Percentiles rank a stretch among this genome's conserved stretches.
These are phyloP conservation scores for Zapornia atra DNA, from an alignment of 2,113 vertebrate genomes.

Conservation along the genomic window DNA sequence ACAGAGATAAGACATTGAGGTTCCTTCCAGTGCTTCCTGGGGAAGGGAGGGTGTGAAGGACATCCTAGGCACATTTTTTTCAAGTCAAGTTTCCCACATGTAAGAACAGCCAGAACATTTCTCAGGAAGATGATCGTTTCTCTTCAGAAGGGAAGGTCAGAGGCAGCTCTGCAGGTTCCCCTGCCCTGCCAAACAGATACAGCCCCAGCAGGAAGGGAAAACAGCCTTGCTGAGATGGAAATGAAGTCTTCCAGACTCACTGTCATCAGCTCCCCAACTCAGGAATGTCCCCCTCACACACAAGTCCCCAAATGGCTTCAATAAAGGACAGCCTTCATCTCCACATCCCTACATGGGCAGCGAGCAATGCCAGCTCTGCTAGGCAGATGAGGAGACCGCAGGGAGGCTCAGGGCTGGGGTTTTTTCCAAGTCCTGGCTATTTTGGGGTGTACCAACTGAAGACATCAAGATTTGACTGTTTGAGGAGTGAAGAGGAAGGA, in stretches of 20 bases:
- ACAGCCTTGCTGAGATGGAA: conserved; percentile 11
- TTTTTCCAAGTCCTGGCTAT: not conserved
- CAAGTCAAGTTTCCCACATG: not conserved
- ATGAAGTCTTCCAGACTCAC: conserved; percentile 6
- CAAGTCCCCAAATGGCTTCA: not conserved
- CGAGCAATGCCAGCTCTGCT: not conserved
- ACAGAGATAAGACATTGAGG: not conserved
- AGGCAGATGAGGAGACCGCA: not conserved
- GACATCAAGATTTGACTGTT: not conserved
- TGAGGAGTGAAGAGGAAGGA: not conserved
- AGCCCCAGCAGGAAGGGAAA: not conserved
- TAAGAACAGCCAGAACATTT: not conserved
- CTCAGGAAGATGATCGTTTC: not conserved
- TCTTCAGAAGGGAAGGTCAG: not conserved
- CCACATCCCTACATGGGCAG: not conserved
- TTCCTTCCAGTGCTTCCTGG: not conserved
- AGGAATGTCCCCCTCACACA: conserved; percentile 12
- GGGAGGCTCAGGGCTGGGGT: not conserved
- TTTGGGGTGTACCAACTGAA: not conserved
- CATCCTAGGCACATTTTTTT: not conserved
- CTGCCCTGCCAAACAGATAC: not conserved
- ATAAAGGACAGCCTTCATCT: conserved; percentile 40
- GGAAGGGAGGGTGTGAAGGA: not conserved
- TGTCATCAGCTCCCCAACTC: conserved; percentile 27
- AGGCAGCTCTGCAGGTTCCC: not conserved